phyloP scores from a whole-genome alignment of 2,888 invertebrate species.

The Acanthosepion pharaonis region DNA sequence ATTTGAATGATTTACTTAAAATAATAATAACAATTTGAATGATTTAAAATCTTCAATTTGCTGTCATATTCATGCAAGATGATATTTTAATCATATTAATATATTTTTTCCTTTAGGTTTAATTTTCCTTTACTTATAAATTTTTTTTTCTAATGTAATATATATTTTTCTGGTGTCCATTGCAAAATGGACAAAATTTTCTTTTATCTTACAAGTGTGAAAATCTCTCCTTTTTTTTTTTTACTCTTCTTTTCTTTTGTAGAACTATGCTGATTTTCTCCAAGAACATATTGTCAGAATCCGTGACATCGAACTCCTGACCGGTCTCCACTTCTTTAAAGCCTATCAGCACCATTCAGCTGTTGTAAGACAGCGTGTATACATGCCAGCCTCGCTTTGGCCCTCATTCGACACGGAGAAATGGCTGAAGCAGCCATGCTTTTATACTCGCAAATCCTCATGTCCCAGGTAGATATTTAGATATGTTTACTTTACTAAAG shows the following conservation, averaged over 20 bases:
- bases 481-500: too few species aligned
- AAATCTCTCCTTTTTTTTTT: not conserved
- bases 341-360: not conserved
- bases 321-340: constrained; percentile 62
- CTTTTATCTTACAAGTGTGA: too few species aligned
- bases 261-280: constrained; percentile 61
- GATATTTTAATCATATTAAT: too few species aligned
- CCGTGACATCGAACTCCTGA: constrained; percentile 67
- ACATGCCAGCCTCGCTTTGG: not conserved
- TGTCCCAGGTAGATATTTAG: not conserved
- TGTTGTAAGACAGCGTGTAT: not conserved
- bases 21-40: too few species aligned
- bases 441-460: not conserved
- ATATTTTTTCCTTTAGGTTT: too few species aligned
- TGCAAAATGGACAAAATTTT: too few species aligned
- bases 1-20: too few species aligned
- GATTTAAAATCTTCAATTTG: too few species aligned
- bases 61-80: too few species aligned
- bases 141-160: too few species aligned
- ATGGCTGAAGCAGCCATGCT: not conserved
- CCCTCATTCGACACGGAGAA: not conserved
- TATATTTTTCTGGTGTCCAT: too few species aligned
- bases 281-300: constrained; percentile 63
- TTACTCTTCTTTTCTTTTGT: constrained; percentile 37
- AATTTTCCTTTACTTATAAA: too few species aligned